Evolutionary conservation across 2,797 vertebrate species (phyloP), one percentile per base, ranked within the genome.

Genomic region (Anolis apletophallus): DNA sequence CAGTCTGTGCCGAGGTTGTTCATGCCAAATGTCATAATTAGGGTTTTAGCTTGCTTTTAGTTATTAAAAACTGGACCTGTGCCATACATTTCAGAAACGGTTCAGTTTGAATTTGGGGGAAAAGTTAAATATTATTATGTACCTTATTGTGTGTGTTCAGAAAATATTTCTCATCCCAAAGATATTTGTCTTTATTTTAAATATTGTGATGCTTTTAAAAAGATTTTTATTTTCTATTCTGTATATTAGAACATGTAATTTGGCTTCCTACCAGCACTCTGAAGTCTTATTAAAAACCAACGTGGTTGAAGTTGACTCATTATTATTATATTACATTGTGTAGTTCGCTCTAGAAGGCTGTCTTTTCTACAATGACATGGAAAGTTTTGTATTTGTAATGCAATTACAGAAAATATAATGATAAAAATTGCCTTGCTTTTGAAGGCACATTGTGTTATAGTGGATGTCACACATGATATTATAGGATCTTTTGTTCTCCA

Each of bases 231-330:
- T 93, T 95, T 92, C 77, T 93, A 91, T 94, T 94, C 29, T 83
- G 87, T 92, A 80, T 94, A 92, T 93, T 89, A 84, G 88, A 90
- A 90, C 82, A 36, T 95, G 88, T 89, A 91, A 95, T 94, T 95
- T 95, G 94, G 93, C 94, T 94, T 81, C 75, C 87, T 93, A 93
- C 93, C 92, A 94, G 83, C 87, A 54, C 94, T 96, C 95, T 95
- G 95, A 96, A 96, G 87, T 94, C 89, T 90, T 95, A 95, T 93
- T 96, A 95, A 96, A 96, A 95, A 89, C 88, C 57, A 77, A 88
- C 92, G 88, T 91, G 89, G 29, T 40, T 46, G 84, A 92, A 93
- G 88, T 87, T 87, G 89, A 91, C 83, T 94, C 90, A 36, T 93
- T 94, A 94, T 94, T 95, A 90, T 90, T 84, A 87, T 94, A 86